Evolutionary conservation across 2,888 invertebrate genomes (phyloP).

Genomic region (Cryptocephalus moraei): DNA sequence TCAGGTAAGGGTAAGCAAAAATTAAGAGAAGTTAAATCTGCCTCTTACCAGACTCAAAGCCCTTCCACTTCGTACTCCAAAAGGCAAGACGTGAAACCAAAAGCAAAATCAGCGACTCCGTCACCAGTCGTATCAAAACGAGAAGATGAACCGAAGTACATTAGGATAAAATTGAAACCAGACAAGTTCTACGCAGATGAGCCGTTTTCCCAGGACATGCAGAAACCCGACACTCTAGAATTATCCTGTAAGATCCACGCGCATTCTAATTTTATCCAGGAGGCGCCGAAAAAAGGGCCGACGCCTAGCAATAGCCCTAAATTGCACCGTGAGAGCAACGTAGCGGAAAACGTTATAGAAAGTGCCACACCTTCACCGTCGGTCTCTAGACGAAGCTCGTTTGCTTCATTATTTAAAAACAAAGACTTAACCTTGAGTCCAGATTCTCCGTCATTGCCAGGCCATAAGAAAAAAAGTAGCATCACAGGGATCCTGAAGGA

Average conservation of each 20-base stretch:
- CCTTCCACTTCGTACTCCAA: slow-evolving; percentile 5
- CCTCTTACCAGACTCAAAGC: slow-evolving; percentile 5
- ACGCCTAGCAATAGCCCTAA: slow-evolving; percentile 40
- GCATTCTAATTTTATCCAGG: slow-evolving; percentile 4
- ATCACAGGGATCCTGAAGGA: slow-evolving; percentile 33
- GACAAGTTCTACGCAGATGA: slow-evolving; percentile 57
- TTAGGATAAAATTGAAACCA: slow-evolving; percentile 63
- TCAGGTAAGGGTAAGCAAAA: slow-evolving; percentile 2
- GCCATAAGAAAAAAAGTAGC: slow-evolving; percentile 28
- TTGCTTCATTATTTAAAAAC: slow-evolving; percentile 69
- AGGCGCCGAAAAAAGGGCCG: slow-evolving; percentile 20
- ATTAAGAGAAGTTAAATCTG: slow-evolving; percentile 18
- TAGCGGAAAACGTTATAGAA: slow-evolving; percentile 14
- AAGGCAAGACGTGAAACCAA: slow-evolving; percentile 6
- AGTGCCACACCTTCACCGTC: slow-evolving; percentile 57
- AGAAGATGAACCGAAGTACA: slow-evolving; percentile 41
- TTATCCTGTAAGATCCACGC: slow-evolving; percentile 9
- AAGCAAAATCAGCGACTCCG: slow-evolving; percentile 21
- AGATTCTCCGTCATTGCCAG: slow-evolving; percentile 45
- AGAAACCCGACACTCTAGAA: slow-evolving; percentile 53
- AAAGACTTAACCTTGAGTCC: slow-evolving; percentile 56
- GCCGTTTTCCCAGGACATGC: slow-evolving; percentile 27
- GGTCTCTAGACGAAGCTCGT: slow-evolving; percentile 68
- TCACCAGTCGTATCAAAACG: slow-evolving; percentile 8
- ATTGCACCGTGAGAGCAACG: slow-evolving; percentile 26